Base-by-base conservation (phyloP, 2,797 vertebrate species). In the Caiman crocodilus region DNA sequence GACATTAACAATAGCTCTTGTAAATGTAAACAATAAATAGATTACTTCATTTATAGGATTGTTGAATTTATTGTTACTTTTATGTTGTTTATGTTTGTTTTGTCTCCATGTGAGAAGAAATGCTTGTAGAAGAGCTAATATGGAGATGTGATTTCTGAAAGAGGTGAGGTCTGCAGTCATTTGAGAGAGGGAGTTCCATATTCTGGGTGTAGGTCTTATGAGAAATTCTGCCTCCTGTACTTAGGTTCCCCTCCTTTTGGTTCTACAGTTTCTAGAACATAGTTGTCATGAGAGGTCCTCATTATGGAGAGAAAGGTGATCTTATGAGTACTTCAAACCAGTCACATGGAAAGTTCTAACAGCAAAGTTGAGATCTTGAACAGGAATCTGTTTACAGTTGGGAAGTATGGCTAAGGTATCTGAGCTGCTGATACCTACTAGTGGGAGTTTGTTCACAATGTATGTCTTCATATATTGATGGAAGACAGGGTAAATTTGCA, bases 131-230 rank as follows among this genome's bases (percentile, higher is more conserved):
- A 75, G 81, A 71, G 14, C 67, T 91, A 15, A 65, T 35, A 26
- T 12, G 6, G 76, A 35, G 57, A 13, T 21, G 25, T 61, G 60
- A 61, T 21, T 61, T 23, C 26, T 61, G 60, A 61, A 61, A 61
- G 23, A 61, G 60, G 17, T 50, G 42, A 50, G 42, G 42, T 50
- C 42, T 50, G 2, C 28, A 30, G 60, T 82, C 83, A 28, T 16
- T 7, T 20, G 13, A 84, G 60, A 55, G 73, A 89, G 50, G 67
- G 25, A 0, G 0, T 75, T 85, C 30, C 50, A 11, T 0, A 0
- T 21, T 73, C 25, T 50, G 71, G 14, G 23, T 87, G 83, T 1
- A 55, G 28, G 55, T 85, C 14, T 90, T 76, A 50, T 85, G 26
- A 20, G 61, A 60, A 79, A 78, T 61, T 2, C 11, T 42, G 4